Conservation (phyloP, 2,797 vertebrate species). For the Galaxias olidus region DNA sequence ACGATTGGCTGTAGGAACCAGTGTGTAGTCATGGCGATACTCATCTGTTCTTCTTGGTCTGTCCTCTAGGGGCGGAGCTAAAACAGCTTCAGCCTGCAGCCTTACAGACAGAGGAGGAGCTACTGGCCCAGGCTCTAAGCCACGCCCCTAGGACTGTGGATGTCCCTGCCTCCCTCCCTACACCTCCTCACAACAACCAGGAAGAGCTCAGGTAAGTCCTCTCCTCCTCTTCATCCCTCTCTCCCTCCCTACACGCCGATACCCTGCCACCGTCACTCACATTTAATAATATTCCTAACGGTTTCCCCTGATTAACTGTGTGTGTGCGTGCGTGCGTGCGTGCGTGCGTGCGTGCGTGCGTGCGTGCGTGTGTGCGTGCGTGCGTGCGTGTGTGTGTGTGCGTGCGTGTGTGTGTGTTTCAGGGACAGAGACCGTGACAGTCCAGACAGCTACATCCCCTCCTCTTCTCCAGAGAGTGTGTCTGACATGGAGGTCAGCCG, state of each 20-base stretch:
- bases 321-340: too few relatives aligned
- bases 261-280: too few relatives aligned
- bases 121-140: constrained; percentile 80
- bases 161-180: constrained; percentile 94
- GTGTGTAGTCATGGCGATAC: too few relatives aligned
- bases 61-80: constrained; percentile 45
- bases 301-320: too few relatives aligned
- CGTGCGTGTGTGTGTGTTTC: constrained; percentile 11
- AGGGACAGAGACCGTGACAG: constrained; percentile 81
- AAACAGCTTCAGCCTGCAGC: constrained; percentile 79
- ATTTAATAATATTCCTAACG: too few relatives aligned
- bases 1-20: too few relatives aligned
- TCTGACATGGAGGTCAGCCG: constrained; percentile 87
- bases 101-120: constrained; percentile 85
- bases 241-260: too few relatives aligned
- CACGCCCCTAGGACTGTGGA: constrained; percentile 89
- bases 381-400: too few relatives aligned
- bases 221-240: too few relatives aligned
- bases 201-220: constrained; percentile 87
- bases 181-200: constrained; percentile 97
- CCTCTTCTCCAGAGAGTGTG: constrained; percentile 94
- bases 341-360: too few relatives aligned
- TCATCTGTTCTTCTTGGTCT: too few relatives aligned
- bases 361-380: too few relatives aligned
- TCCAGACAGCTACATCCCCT: constrained; percentile 89